Evolutionary conservation across 2,797 vertebrate species (phyloP).

Genomic region (Xenops minutus): DNA sequence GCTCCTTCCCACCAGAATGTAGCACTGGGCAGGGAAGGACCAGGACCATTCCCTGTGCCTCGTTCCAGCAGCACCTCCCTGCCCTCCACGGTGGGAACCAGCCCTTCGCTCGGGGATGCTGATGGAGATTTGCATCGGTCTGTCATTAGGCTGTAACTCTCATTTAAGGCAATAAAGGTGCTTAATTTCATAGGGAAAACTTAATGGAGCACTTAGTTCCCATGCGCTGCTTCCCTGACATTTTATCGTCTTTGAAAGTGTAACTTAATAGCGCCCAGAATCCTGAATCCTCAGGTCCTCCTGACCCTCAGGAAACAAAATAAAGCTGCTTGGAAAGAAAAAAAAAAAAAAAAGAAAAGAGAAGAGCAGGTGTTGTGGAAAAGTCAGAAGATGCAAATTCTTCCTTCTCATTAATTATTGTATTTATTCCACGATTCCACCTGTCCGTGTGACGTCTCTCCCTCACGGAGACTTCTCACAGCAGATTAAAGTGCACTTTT

Average conservation of each 20-base stretch:
- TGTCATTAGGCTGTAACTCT: background rate
- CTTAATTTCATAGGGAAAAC: slow-evolving; percentile 38
- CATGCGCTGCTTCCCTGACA: background rate
- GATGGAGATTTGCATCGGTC: background rate
- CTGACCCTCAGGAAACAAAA: background rate
- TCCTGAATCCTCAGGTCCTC: background rate
- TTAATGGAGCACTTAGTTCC: slow-evolving; percentile 16
- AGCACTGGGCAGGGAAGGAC: background rate
- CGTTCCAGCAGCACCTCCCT: background rate
- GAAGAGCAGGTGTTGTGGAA: background rate
- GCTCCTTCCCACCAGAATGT: accelerated
- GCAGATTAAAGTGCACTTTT: slow-evolving; percentile 43
- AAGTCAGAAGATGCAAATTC: slow-evolving; percentile 5
- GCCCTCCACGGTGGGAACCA: background rate
- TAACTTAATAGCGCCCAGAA: background rate
- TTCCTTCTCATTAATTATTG: background rate
- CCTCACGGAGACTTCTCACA: slow-evolving; percentile 1
- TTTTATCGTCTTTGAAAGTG: background rate
- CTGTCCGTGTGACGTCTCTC: background rate
- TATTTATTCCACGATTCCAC: slow-evolving; percentile 36
- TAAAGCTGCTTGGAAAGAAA: background rate
- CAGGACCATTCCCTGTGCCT: background rate
- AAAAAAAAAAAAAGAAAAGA: background rate
- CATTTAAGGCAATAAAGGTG: background rate
- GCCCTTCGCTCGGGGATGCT: background rate